phyloP scores from a whole-genome alignment of 2,113 vertebrate genomes.

The Onychostruthus taczanowskii region DNA sequence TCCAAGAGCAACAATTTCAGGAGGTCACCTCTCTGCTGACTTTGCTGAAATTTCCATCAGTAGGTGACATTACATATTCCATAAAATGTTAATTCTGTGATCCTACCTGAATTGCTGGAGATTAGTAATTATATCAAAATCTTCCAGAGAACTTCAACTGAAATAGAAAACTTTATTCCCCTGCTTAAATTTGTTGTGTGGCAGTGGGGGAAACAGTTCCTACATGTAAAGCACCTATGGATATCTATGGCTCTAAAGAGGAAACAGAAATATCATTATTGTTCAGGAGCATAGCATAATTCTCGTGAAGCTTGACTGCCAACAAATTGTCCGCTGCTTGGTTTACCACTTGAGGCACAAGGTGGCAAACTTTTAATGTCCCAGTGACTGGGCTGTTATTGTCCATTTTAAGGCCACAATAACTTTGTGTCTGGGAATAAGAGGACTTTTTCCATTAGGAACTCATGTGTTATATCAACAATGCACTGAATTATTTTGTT shows the following conservation, averaged over 20 bases:
- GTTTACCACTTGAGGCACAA: not conserved
- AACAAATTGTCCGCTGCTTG: not conserved
- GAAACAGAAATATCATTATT: not conserved
- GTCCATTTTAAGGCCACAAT: not conserved
- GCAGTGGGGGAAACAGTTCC: not conserved
- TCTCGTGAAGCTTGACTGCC: not conserved
- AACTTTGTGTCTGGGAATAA: not conserved
- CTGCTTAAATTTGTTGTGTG: not conserved
- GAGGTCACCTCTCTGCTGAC: not conserved
- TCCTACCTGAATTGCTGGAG: not conserved
- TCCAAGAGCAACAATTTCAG: not conserved
- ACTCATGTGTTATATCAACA: not conserved
- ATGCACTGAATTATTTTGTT: not conserved
- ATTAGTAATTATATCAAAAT: constrained; percentile 1
- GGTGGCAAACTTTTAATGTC: not conserved
- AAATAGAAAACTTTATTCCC: not conserved
- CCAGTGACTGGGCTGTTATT: not conserved
- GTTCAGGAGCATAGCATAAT: not conserved
- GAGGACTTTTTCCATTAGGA: not conserved
- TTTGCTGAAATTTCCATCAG: not conserved
- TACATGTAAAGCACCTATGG: not conserved
- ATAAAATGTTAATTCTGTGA: constrained; percentile 5
- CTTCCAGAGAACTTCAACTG: not conserved
- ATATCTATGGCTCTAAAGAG: not conserved
- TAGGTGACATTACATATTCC: not conserved